These are phyloP conservation scores for Stichodactyla helianthus DNA, from an alignment of 64 coral and sea anemone species.

Conservation along the genomic window DNA sequence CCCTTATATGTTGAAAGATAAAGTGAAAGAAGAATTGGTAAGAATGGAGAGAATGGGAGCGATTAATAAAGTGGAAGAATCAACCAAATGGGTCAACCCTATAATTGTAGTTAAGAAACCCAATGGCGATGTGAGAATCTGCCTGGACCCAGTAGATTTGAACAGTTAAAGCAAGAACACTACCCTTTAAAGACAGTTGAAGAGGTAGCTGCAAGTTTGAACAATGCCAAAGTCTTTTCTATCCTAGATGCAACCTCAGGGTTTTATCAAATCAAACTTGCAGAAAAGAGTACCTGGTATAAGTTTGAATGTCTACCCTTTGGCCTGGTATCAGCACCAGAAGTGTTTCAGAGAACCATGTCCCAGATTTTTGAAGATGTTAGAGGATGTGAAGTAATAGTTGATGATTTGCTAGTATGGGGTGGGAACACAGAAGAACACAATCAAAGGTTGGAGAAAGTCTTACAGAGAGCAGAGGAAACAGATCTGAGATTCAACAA, in stretches of 20 bases:
- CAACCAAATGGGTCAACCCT: conserved; percentile 6
- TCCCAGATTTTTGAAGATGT: too few relatives aligned
- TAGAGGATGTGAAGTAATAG: too few relatives aligned
- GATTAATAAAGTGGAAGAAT: not conserved
- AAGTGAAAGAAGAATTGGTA: conserved; percentile 18
- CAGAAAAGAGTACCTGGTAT: too few relatives aligned
- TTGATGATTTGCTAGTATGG: too few relatives aligned
- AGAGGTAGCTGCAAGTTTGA: conserved; percentile 26
- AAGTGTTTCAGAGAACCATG: too few relatives aligned
- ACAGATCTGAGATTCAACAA: too few relatives aligned
- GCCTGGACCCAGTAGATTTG: conserved; percentile 48
- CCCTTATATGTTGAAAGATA: conserved; percentile 25
- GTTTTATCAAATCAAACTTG: conserved; percentile 33
- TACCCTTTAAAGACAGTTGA: conserved; percentile 51
- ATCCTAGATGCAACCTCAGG: conserved; percentile 59
- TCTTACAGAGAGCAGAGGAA: too few relatives aligned
- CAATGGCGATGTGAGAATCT: conserved; percentile 39
- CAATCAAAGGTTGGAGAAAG: too few relatives aligned
- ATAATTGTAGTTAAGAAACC: conserved; percentile 41
- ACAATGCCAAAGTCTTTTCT: conserved; percentile 41
- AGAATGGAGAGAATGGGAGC: conserved; percentile 8
- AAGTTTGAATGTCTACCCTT: too few relatives aligned
- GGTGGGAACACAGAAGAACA: too few relatives aligned
- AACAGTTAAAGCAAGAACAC: conserved; percentile 54
- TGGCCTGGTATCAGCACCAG: too few relatives aligned